Conservation (phyloP, 2,888 invertebrate species). For the Spilarctia lutea region DNA sequence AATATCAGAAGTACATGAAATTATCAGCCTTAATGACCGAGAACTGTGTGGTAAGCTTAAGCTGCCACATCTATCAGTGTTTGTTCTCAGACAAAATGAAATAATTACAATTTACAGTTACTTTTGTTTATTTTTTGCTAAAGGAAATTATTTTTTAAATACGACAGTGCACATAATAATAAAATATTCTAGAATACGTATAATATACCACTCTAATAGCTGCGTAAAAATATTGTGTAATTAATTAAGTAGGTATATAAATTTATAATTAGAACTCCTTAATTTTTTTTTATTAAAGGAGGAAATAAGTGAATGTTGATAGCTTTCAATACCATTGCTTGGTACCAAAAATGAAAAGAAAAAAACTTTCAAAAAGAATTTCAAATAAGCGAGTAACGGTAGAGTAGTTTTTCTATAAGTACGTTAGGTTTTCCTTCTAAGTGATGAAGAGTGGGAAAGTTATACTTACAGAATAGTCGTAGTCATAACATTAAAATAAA, state of each 20-base stretch:
- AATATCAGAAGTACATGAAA: conserved; percentile 60
- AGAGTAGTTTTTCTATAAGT: background rate
- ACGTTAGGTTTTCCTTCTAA: background rate
- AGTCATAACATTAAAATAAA: background rate
- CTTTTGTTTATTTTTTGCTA: background rate
- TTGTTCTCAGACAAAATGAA: background rate
- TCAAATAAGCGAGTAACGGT: background rate
- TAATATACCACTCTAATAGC: background rate
- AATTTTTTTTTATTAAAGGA: background rate
- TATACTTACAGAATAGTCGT: background rate
- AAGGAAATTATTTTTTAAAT: background rate
- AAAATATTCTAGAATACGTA: background rate
- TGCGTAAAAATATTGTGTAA: background rate
- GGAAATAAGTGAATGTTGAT: background rate
- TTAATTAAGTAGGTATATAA: background rate
- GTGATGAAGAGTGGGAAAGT: background rate
- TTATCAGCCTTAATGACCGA: conserved; percentile 50
- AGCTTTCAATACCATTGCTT: background rate
- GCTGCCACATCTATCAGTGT: background rate
- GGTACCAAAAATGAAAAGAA: background rate
- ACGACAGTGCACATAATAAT: background rate
- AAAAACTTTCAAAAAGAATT: background rate
- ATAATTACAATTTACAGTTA: background rate
- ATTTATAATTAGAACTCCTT: background rate
- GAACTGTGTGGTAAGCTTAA: conserved; percentile 37